Evolutionary conservation across 2,888 invertebrate genomes (phyloP), one percentile per base, ranked within the genome.

Genomic region (Drosophila greeni): DNA sequence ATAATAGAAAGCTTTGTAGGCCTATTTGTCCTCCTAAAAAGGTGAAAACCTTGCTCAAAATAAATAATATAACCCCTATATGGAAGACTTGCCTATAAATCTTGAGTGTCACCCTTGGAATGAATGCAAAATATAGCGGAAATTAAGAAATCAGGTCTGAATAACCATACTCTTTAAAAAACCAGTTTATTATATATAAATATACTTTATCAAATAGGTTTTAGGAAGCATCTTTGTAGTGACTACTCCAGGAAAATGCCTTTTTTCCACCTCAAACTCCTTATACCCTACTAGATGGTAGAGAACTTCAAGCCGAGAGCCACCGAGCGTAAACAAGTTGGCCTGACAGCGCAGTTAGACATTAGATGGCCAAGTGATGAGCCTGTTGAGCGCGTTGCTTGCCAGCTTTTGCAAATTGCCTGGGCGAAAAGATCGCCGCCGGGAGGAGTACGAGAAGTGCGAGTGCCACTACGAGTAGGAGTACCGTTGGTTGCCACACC

Each of bases 401-500:
- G 59, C 57, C 67, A 71, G 70, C 57, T 73, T 65, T 81, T 68
- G 74, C 82, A 70, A 79, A 82, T 82, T 76, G 60, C 64, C 60
- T 73, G 60, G 60, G 49, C 66, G 66, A 66, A 65, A 77, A 77
- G 76, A 74, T 53, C 47, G 80, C 52, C 73, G 74, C 49, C 66
- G 69, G 73, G 49, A 47, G 29, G 58, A 70, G 45, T 45, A 9
- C 43, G 16, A 43, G 42, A n/a, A n/a, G 5, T 40, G 14, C 7
- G 39, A 40, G 24, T 42, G n/a, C 24, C 29, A 18, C 18, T 45
- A 7, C 29, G 45, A 18, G 45, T 45, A 47, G 45, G 45, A 47
- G 72, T 80, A 82, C 79, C 79, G 79, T 80, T 80, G 84, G 45
- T 79, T 80, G 79, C 84, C 79, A 84, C 79, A 80, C 79, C 79